Base-by-base conservation (phyloP, 1,140 invertebrate genomes). In the Drosophila pachea region DNA sequence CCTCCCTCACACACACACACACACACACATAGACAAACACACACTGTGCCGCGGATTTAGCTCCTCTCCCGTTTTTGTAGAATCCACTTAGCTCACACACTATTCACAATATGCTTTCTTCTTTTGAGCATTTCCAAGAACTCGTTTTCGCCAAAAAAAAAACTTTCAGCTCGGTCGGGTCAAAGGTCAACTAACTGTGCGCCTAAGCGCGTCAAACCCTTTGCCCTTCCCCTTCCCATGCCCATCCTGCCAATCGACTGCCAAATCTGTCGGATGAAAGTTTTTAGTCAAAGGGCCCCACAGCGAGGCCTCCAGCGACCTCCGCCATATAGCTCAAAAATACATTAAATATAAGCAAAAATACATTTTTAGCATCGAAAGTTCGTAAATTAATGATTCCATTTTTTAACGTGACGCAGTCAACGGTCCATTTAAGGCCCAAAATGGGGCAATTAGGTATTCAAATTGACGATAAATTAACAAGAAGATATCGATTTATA, bases 101-200 rank as follows among this genome's bases (percentile, higher is more conserved):
- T 56, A 56, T 56, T 43, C 55, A 59, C 47, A 47, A 29, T 32
- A 38, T 12, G 16, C 33, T 60, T 43, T 49, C 58, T 60, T 59
- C 22, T 22, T 22, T 22, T 22, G 22, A 22, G 22, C 22, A 22
- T 22, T 22, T 56, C 64, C 58, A 33, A 72, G 64, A 74, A 74
- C 73, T 62, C 38, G 73, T 74, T 74, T 74, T 74, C 53, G 68
- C 58, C 68, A 67, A 36, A 42, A 40, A 40, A n/a, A 40, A 12
- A 42, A 14, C 48, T 71, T 71, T 59, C 55, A 35, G 63, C 62
- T 38, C 11, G 31, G 11, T 12, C 62, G 62, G 68, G 68, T 70
- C 68, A 70, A 70, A 59, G 68, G 62, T 70, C 68, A 70, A 72
- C 55, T 68, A 72, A 72, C 40, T 43, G 14, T 72, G 22, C 22